Evolutionary conservation across 2,888 invertebrate species (phyloP).

Genomic region (Rhingia rostrata): DNA sequence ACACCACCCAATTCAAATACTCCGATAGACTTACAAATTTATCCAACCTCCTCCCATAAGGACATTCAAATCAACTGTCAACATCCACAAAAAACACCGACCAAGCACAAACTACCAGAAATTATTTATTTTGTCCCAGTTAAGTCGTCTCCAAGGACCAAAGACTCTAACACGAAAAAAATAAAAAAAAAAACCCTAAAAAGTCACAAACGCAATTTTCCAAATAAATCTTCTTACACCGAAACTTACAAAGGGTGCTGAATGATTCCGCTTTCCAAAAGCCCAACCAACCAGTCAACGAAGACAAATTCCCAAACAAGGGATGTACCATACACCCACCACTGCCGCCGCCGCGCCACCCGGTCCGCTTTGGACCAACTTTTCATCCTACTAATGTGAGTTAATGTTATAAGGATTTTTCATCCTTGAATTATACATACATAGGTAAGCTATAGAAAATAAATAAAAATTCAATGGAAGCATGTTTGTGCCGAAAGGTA

Average conservation of each 20-base stretch:
- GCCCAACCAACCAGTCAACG: conserved; percentile 52
- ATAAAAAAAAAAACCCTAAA: conserved; percentile 67
- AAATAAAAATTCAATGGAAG: conserved; percentile 74
- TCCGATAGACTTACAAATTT: no score
- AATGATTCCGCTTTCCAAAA: conserved; percentile 13
- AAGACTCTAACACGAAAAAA: no score
- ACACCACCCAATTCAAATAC: no score
- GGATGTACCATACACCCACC: conserved; percentile 5
- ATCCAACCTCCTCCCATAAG: conserved; percentile 12
- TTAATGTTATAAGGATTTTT: conserved; percentile 74
- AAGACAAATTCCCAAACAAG: conserved; percentile 61
- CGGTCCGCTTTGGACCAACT: conserved; percentile 42
- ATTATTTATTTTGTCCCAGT: conserved; percentile 73
- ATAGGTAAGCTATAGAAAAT: conserved; percentile 71
- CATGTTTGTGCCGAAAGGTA: conserved; percentile 71
- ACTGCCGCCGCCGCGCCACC: not conserved
- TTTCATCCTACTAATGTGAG: conserved; percentile 72
- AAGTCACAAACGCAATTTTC: conserved; percentile 73
- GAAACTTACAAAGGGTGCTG: not conserved
- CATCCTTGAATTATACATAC: conserved; percentile 72
- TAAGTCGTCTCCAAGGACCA: conserved; percentile 45
- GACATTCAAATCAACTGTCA: conserved; percentile 47
- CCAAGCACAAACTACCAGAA: conserved; percentile 41
- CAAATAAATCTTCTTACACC: conserved; percentile 73
- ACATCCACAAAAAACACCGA: conserved; percentile 31